Evolutionary conservation across 2,888 invertebrate genomes (phyloP).

Genomic region (Bruchidius siliquastri): DNA sequence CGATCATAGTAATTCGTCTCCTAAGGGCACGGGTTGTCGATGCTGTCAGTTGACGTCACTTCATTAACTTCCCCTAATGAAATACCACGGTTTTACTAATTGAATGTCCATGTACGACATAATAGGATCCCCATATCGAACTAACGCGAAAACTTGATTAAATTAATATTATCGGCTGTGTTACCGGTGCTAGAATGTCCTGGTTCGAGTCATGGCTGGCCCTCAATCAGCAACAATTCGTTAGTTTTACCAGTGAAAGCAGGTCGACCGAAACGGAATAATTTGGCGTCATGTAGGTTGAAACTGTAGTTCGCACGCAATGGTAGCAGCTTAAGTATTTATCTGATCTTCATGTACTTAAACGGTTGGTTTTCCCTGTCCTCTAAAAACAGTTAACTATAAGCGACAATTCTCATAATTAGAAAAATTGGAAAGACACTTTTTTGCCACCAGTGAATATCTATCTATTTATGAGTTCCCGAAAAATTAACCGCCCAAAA

Average conservation of each 20-base stretch:
- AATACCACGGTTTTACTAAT: slow-evolving; percentile 49
- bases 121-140: slow-evolving; percentile 46
- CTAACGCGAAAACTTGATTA: slow-evolving; percentile 38
- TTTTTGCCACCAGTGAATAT: no score
- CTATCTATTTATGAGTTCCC: no score
- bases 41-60: slow-evolving; percentile 43
- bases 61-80: slow-evolving; percentile 47
- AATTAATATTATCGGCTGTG: slow-evolving; percentile 33
- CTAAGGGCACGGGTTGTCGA: background rate
- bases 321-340: no score
- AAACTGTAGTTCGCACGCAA: no score
- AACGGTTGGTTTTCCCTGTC: no score
- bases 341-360: no score
- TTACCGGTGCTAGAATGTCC: slow-evolving; percentile 1
- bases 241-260: background rate
- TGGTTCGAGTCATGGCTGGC: background rate
- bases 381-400: no score
- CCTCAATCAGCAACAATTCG: background rate
- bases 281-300: no score
- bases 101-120: slow-evolving; percentile 48
- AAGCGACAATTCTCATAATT: no score
- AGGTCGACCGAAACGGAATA: background rate
- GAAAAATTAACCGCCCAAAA: no score
- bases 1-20: background rate
- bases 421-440: no score